Conservation (phyloP, 2,113 vertebrate species). For the Bos indicus region DNA sequence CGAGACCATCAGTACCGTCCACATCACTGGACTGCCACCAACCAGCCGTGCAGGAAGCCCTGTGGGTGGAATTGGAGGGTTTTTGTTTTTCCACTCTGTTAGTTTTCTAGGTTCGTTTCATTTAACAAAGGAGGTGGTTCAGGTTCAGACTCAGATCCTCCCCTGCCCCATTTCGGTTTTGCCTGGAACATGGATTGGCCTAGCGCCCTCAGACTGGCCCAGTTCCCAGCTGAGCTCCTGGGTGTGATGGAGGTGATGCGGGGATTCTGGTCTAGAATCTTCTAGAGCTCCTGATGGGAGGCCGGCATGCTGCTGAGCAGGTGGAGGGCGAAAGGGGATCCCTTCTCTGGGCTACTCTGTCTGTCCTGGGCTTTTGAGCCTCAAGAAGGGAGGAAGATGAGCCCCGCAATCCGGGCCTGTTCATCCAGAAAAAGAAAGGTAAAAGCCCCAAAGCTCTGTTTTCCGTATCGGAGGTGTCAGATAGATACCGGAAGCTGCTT, state of each 20-base stretch:
- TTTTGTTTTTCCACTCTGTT: neutral
- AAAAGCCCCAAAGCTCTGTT: neutral
- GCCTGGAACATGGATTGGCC: neutral
- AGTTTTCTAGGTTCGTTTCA: neutral
- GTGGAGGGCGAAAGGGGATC: neutral
- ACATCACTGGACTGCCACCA: neutral
- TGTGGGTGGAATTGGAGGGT: fast-evolving
- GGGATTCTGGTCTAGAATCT: neutral
- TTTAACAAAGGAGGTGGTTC: neutral
- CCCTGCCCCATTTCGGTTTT: fast-evolving
- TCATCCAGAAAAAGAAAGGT: neutral
- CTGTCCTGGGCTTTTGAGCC: neutral
- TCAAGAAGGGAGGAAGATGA: neutral
- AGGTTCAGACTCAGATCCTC: neutral
- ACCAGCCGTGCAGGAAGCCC: fast-evolving
- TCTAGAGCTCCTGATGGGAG: too few relatives aligned
- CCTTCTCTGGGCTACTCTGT: neutral
- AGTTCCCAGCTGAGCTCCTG: neutral
- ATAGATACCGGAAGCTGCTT: neutral
- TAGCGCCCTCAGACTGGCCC: neutral
- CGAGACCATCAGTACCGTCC: fast-evolving
- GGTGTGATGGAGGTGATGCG: neutral
- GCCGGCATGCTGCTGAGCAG: neutral
- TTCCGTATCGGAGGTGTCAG: fast-evolving
- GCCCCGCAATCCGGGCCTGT: fast-evolving